phyloP scores from a whole-genome alignment of 37 sponge, comb jelly and placozoan genomes.

The Spongilla lacustris region DNA sequence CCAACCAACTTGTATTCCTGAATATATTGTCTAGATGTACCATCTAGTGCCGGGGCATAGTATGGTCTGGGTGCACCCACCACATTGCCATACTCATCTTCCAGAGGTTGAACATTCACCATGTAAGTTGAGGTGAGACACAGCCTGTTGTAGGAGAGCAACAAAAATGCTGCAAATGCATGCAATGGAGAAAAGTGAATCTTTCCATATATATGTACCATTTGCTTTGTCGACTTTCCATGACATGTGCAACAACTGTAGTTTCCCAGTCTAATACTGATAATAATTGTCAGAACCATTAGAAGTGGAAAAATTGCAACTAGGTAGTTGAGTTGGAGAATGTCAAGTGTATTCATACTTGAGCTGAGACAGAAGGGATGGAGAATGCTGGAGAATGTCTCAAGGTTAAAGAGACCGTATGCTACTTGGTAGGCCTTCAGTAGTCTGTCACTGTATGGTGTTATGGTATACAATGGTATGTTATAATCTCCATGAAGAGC shows the following conservation, averaged over 20 bases:
- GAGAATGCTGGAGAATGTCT: slow-evolving; percentile 12
- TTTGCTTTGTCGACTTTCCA: background rate
- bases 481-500: slow-evolving; percentile 22
- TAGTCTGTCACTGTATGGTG: background rate
- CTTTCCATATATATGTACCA: background rate
- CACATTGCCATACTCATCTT: background rate
- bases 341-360: slow-evolving; percentile 28
- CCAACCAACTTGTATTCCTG: slow-evolving; percentile 26
- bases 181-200: slow-evolving; percentile 10
- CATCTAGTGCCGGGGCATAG: too few relatives aligned
- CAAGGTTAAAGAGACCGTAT: slow-evolving; percentile 59
- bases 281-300: slow-evolving; percentile 35
- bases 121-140: slow-evolving; percentile 35
- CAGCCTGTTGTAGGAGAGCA: slow-evolving; percentile 61
- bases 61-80: background rate
- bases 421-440: slow-evolving; percentile 24
- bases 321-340: slow-evolving; percentile 23
- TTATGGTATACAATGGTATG: too few relatives aligned
- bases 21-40: background rate
- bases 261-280: slow-evolving; percentile 12
- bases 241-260: background rate
- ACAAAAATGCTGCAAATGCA: slow-evolving; percentile 59
- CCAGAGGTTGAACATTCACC: slow-evolving; percentile 3
- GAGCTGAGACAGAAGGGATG: slow-evolving; percentile 26
- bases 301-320: slow-evolving; percentile 57